These are phyloP conservation scores for Xanthia togata DNA, from an alignment of 2,888 invertebrate genomes.

Conservation along the genomic window DNA sequence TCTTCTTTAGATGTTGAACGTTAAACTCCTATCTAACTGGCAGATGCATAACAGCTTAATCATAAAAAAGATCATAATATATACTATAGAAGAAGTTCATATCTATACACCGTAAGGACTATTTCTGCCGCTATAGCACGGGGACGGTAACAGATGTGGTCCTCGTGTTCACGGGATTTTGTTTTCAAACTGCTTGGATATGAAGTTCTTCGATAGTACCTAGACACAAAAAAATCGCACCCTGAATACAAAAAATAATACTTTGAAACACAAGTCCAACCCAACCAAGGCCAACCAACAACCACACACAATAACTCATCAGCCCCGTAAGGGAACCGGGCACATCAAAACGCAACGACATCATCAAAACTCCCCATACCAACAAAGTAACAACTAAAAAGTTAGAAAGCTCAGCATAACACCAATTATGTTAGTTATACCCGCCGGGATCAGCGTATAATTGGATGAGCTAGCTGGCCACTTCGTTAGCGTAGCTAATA, in stretches of 20 bases:
- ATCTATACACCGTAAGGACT: no score
- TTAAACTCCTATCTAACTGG: not conserved
- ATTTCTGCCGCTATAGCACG: no score
- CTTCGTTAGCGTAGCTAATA: constrained; percentile 66
- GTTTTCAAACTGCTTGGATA: no score
- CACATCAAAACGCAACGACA: constrained; percentile 14
- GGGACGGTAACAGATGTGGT: no score
- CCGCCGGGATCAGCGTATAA: constrained; percentile 62
- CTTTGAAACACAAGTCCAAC: no score
- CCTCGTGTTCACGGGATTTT: no score
- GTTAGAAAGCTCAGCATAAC: constrained; percentile 44
- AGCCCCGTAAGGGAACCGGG: not conserved
- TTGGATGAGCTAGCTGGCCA: constrained; percentile 64
- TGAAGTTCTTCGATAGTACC: no score
- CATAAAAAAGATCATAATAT: not conserved
- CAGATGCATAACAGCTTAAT: not conserved
- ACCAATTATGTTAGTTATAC: constrained; percentile 56
- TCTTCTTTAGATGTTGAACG: not conserved
- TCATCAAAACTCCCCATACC: constrained; percentile 6
- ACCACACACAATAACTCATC: no score
- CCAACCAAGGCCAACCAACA: no score
- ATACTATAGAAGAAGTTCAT: no score
- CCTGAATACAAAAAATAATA: no score
- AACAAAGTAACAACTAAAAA: constrained; percentile 47
- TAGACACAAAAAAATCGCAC: not conserved